Evolutionary conservation across 2,888 invertebrate genomes (phyloP).

Genomic region (Helleia helle): DNA sequence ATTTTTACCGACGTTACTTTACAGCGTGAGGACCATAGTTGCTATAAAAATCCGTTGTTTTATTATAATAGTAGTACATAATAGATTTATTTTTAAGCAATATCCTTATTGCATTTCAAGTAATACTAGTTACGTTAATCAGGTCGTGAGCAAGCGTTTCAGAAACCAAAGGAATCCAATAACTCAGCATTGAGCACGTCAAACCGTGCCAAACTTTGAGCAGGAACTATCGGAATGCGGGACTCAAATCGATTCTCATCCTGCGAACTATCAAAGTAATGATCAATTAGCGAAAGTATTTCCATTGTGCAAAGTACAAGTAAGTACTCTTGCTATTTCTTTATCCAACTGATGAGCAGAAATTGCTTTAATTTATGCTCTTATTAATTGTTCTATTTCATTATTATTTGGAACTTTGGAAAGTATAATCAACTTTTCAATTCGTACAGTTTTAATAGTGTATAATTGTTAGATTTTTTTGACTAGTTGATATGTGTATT

Average conservation of each 20-base stretch:
- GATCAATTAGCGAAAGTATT: slow-evolving; percentile 38
- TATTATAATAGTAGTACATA: too few relatives aligned
- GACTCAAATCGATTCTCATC: slow-evolving; percentile 29
- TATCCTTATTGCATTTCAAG: too few relatives aligned
- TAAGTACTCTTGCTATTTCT: slow-evolving; percentile 12
- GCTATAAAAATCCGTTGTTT: too few relatives aligned
- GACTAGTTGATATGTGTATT: too few relatives aligned
- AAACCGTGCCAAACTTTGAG: slow-evolving; percentile 13
- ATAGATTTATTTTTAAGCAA: too few relatives aligned
- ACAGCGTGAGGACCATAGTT: too few relatives aligned
- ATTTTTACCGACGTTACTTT: too few relatives aligned
- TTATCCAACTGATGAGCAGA: slow-evolving; percentile 3
- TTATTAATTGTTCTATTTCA: too few relatives aligned
- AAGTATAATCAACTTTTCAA: too few relatives aligned
- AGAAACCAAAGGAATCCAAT: slow-evolving; percentile 13
- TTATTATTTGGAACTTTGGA: too few relatives aligned
- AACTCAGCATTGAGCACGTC: slow-evolving; percentile 14
- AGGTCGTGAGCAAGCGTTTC: not conserved
- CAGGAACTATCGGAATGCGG: slow-evolving; percentile 14
- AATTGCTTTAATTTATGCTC: slow-evolving; percentile 4
- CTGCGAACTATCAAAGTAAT: slow-evolving; percentile 32
- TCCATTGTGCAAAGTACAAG: slow-evolving; percentile 26
- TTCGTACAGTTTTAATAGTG: too few relatives aligned
- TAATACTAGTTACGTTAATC: not conserved
- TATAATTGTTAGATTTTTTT: too few relatives aligned